Percentiles rank a stretch among this genome's conserved stretches.
These are phyloP conservation scores for Ptychochromis oligacanthus DNA, from an alignment of 2,113 vertebrate species.

Conservation along the genomic window DNA sequence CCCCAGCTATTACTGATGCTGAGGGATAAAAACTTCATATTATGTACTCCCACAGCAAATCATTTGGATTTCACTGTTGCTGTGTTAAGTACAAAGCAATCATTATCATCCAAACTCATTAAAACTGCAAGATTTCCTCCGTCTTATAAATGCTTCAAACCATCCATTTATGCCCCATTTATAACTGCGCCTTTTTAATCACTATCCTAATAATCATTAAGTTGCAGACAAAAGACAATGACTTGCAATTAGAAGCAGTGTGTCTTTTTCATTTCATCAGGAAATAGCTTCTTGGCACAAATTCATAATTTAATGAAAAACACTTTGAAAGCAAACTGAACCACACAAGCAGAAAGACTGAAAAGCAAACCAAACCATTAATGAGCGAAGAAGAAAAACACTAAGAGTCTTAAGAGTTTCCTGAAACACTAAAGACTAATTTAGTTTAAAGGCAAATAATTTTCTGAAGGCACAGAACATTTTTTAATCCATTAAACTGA, in stretches of 20 bases:
- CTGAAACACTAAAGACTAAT: not conserved
- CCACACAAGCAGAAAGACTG: not conserved
- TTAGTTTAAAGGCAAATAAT: not conserved
- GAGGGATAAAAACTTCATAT: not conserved
- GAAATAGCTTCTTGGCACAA: not conserved
- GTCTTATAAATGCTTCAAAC: not conserved
- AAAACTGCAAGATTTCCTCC: not conserved
- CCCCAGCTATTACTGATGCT: not conserved
- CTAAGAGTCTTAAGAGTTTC: not conserved
- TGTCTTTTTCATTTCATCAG: constrained; percentile 1
- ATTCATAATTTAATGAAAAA: not conserved
- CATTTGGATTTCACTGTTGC: not conserved
- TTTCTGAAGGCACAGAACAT: not conserved
- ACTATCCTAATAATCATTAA: not conserved
- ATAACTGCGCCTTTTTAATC: not conserved
- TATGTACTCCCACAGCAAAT: not conserved
- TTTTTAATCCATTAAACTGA: not conserved
- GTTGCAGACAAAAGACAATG: not conserved
- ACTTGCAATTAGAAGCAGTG: not conserved
- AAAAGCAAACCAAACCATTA: not conserved
- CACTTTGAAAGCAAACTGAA: not conserved
- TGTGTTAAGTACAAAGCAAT: not conserved
- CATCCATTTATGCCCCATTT: not conserved
- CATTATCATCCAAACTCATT: not conserved
- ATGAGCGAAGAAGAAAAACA: not conserved